Evolutionary conservation across 2,113 vertebrate species (phyloP).

Genomic region (Ibidorhyncha struthersii): DNA sequence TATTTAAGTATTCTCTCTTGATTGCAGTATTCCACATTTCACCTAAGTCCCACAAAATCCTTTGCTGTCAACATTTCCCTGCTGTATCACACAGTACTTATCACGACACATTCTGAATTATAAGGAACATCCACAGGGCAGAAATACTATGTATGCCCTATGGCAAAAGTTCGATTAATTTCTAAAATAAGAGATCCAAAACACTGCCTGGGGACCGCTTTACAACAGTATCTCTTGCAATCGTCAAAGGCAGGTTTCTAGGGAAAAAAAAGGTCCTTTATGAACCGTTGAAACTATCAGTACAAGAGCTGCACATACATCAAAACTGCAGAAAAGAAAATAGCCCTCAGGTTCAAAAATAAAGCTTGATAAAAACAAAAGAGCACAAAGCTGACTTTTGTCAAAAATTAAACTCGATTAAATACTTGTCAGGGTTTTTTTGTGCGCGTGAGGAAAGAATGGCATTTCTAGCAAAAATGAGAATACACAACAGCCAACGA

Average conservation of each 20-base stretch:
- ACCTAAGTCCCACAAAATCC: background rate
- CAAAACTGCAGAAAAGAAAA: background rate
- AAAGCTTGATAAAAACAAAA: background rate
- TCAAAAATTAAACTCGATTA: background rate
- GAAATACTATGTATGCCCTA: background rate
- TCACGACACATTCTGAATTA: background rate
- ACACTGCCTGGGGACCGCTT: background rate
- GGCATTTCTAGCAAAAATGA: background rate
- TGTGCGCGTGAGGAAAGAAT: background rate
- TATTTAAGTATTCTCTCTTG: conserved; percentile 16
- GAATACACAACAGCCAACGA: background rate
- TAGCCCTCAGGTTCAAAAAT: background rate
- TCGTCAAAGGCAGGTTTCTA: background rate
- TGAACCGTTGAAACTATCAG: background rate
- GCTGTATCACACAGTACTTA: background rate
- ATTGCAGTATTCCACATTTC: background rate
- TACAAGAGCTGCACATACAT: background rate
- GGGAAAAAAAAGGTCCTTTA: background rate
- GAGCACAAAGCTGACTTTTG: background rate
- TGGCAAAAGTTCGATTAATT: background rate
- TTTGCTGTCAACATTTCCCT: background rate
- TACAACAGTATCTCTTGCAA: background rate
- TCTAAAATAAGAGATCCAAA: conserved; percentile 24
- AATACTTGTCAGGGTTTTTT: background rate
- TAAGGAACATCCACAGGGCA: background rate